Percentiles rank a stretch among this genome's conserved stretches.
These are phyloP conservation scores for Pseudochaenichthys georgianus DNA, from an alignment of 2,797 vertebrate species.

Conservation along the genomic window DNA sequence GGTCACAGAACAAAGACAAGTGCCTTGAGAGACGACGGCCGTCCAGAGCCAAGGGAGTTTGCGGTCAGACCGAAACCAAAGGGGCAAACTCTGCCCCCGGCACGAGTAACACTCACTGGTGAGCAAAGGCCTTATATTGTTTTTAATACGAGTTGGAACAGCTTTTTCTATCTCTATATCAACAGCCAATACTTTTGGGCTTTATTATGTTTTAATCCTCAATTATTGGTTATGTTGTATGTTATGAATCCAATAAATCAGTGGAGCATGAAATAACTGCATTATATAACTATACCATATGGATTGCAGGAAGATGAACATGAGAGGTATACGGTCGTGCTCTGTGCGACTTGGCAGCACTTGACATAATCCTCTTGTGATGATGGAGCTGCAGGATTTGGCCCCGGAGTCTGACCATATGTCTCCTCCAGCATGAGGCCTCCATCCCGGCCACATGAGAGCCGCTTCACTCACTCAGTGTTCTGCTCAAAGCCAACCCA, in stretches of 20 bases:
- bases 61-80: no score
- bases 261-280: background rate
- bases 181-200: background rate
- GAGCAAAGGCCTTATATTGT: background rate
- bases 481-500: slow-evolving; percentile 44
- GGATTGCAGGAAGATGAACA: no score
- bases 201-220: background rate
- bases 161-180: no score
- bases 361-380: slow-evolving; percentile 38
- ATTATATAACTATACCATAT: background rate
- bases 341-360: slow-evolving; percentile 14
- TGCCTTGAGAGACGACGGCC: no score
- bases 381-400: slow-evolving; percentile 48
- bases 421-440: slow-evolving; percentile 49
- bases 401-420: slow-evolving; percentile 54
- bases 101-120: no score
- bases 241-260: background rate
- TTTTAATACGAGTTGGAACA: background rate
- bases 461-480: slow-evolving; percentile 8
- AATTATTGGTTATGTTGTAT: background rate
- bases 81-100: no score
- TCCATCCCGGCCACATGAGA: slow-evolving; percentile 47
- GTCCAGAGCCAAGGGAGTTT: no score
- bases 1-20: no score
- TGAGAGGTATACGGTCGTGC: slow-evolving; percentile 9